Conservation (phyloP, 2,113 vertebrate species). For the Canis aureus region DNA sequence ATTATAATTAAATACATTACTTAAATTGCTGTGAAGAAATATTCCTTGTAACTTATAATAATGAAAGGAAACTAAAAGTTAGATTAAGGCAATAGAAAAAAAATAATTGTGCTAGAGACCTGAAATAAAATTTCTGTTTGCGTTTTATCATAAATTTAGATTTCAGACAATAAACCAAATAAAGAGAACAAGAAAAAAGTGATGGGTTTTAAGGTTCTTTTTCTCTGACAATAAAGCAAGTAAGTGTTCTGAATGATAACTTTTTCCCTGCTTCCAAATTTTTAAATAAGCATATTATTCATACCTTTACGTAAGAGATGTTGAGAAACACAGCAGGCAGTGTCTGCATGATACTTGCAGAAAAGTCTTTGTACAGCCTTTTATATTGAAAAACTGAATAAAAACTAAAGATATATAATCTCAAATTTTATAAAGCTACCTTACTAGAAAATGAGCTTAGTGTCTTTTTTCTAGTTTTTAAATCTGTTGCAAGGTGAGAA, state of each 20-base stretch:
- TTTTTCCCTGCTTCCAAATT: conserved; percentile 13
- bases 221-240: not conserved
- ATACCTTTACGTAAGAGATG: not conserved
- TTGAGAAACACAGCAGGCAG: not conserved
- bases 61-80: conserved; percentile 38
- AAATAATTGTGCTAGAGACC: conserved; percentile 1
- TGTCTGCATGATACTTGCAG: not conserved
- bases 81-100: not conserved
- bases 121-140: conserved; percentile 45
- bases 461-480: not conserved
- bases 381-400: conserved; percentile 29
- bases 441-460: not conserved
- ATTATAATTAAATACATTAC: not conserved
- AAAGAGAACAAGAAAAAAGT: not conserved
- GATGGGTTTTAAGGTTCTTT: conserved; percentile 4
- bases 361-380: conserved; percentile 21
- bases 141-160: conserved; percentile 22
- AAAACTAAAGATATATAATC: not conserved
- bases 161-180: not conserved
- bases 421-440: conserved; percentile 6
- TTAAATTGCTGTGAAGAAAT: conserved; percentile 7
- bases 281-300: not conserved
- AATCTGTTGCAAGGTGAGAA: not conserved
- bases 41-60: not conserved
- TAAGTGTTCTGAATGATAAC: not conserved